These are phyloP conservation scores for Apodemus agrarius DNA, from an alignment of 2,797 vertebrate genomes.

Conservation along the genomic window DNA sequence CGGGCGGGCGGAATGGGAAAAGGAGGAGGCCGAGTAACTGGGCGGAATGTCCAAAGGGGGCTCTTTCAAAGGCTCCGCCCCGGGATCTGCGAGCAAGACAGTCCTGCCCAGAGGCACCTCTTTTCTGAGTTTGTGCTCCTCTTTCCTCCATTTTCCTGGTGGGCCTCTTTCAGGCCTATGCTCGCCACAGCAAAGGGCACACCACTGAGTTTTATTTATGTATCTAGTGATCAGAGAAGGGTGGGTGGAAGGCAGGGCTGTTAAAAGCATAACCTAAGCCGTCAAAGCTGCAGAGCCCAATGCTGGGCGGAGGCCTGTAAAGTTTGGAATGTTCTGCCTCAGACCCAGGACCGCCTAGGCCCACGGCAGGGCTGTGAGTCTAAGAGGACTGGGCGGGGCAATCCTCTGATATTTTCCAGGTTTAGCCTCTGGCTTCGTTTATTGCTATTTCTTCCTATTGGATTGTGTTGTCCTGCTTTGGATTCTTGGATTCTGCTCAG, in stretches of 20 bases:
- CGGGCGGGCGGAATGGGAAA: conserved; percentile 76
- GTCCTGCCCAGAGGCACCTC: not conserved
- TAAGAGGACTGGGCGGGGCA: not conserved
- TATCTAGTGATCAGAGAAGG: not conserved
- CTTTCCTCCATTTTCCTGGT: not conserved
- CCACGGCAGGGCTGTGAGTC: not conserved
- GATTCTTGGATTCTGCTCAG: not conserved
- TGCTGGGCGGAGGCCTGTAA: not conserved
- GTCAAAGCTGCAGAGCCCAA: not conserved
- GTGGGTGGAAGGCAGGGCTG: not conserved
- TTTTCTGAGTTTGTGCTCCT: not conserved
- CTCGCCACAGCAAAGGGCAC: conserved; percentile 1
- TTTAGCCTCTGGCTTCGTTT: conserved; percentile 25
- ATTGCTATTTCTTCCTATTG: not conserved
- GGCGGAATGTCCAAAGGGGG: conserved; percentile 19
- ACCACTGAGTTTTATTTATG: not conserved
- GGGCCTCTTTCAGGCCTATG: conserved; percentile 44
- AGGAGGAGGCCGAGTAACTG: not conserved
- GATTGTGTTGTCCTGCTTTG: not conserved
- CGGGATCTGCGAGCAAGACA: not conserved
- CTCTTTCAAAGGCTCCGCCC: conserved; percentile 27
- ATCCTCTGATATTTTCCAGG: conserved; percentile 50
- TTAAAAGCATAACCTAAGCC: not conserved
- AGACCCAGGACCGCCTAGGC: not conserved
- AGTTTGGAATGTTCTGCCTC: not conserved